Conservation (phyloP, 2,797 vertebrate species). For the Sebastes umbrosus region DNA sequence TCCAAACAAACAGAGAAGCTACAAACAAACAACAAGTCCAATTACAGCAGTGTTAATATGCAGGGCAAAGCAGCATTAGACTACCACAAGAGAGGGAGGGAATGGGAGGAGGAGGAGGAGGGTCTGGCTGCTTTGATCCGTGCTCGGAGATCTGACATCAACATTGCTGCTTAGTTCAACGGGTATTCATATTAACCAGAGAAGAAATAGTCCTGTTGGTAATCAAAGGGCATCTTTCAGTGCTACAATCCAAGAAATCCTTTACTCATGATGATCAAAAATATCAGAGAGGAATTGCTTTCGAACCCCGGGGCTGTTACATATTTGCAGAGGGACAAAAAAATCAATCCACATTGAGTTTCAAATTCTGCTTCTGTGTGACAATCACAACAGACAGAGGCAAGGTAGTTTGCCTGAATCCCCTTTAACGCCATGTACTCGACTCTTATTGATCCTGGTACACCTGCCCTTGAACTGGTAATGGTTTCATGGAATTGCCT, state of each 20-base stretch:
- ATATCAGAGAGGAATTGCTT: conserved; percentile 26
- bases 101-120: conserved; percentile 26
- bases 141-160: conserved; percentile 45
- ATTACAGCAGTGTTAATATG: conserved; percentile 73
- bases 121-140: conserved; percentile 62
- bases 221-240: conserved; percentile 43
- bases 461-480: conserved; percentile 55
- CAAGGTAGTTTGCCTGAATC: conserved; percentile 18
- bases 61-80: conserved; percentile 59
- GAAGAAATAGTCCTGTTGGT: conserved; percentile 25
- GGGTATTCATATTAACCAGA: conserved; percentile 29
- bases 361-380: conserved; percentile 32
- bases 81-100: conserved; percentile 34
- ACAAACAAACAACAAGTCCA: conserved; percentile 73
- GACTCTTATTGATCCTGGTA: conserved; percentile 43
- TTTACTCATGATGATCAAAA: conserved; percentile 24
- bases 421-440: conserved; percentile 13
- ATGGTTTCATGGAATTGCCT: conserved; percentile 49
- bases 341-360: conserved; percentile 52
- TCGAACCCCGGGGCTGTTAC: conserved; percentile 10
- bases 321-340: conserved; percentile 30
- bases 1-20: conserved; percentile 70
- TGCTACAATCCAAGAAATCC: conserved; percentile 15
- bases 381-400: conserved; percentile 25
- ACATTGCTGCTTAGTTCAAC: conserved; percentile 24